These are phyloP conservation scores for Cygnus olor DNA, from an alignment of 2,797 vertebrate genomes.

Conservation along the genomic window DNA sequence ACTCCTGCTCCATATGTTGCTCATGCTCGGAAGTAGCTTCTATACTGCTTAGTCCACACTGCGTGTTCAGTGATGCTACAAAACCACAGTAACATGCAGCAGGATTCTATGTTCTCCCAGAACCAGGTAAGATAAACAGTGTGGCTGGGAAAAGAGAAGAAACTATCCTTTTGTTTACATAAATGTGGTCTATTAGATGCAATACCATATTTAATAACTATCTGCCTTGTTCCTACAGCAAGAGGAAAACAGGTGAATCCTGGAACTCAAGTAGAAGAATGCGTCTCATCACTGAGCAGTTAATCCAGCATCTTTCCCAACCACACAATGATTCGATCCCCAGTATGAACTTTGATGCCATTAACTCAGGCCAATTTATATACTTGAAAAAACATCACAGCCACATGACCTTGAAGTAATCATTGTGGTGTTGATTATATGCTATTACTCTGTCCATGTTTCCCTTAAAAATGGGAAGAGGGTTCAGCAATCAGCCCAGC, in stretches of 20 bases:
- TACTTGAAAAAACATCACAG: not conserved
- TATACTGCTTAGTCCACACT: not conserved
- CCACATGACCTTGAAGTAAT: not conserved
- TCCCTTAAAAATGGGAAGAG: not conserved
- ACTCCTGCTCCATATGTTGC: not conserved
- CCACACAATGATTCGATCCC: not conserved
- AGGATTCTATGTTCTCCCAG: not conserved
- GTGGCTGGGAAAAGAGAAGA: not conserved
- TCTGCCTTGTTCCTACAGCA: not conserved
- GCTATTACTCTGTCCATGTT: not conserved
- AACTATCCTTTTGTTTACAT: not conserved
- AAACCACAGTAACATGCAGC: not conserved
- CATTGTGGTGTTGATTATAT: not conserved
- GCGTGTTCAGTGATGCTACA: not conserved
- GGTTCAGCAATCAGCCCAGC: not conserved
- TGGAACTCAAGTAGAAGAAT: not conserved
- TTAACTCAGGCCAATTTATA: not conserved
- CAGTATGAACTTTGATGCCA: not conserved
- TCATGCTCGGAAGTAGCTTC: not conserved
- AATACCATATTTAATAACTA: not conserved
- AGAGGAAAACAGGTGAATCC: not conserved
- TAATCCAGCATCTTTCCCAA: not conserved
- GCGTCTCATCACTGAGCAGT: not conserved
- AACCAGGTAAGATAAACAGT: not conserved
- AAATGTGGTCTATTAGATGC: not conserved